Conservation (phyloP, 2,888 invertebrate species). For the Neoaliturus tenellus region DNA sequence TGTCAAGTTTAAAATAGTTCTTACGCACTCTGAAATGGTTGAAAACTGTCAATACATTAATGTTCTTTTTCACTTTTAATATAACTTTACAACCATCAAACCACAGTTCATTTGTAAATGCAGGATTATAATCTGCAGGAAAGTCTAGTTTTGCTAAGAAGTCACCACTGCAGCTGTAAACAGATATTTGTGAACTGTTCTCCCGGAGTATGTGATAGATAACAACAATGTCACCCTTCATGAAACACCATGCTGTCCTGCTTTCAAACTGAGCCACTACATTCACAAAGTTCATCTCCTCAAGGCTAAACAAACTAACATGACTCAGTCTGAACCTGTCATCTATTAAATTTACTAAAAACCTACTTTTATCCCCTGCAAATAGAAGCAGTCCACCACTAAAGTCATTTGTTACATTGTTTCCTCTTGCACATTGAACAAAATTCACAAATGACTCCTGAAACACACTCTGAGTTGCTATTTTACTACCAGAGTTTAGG, state of each 20-base stretch:
- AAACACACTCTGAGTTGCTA: neutral
- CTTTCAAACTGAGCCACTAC: neutral
- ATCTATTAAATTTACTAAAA: constrained; percentile 14
- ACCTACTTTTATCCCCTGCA: neutral
- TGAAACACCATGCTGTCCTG: constrained; percentile 1
- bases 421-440: neutral
- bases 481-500: neutral
- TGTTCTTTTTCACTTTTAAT: neutral
- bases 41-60: neutral
- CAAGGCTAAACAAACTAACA: constrained; percentile 1
- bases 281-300: neutral
- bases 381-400: neutral
- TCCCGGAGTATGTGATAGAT: neutral
- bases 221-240: neutral
- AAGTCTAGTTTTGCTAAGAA: neutral
- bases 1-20: neutral
- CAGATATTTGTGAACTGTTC: constrained; percentile 1
- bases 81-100: neutral
- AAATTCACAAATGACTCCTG: neutral
- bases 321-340: neutral
- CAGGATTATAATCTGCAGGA: neutral
- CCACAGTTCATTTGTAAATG: neutral
- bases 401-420: neutral
- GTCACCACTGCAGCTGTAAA: neutral
- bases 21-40: neutral